phyloP scores from a whole-genome alignment of 2,113 vertebrate species.

The Nansenia antarctica region DNA sequence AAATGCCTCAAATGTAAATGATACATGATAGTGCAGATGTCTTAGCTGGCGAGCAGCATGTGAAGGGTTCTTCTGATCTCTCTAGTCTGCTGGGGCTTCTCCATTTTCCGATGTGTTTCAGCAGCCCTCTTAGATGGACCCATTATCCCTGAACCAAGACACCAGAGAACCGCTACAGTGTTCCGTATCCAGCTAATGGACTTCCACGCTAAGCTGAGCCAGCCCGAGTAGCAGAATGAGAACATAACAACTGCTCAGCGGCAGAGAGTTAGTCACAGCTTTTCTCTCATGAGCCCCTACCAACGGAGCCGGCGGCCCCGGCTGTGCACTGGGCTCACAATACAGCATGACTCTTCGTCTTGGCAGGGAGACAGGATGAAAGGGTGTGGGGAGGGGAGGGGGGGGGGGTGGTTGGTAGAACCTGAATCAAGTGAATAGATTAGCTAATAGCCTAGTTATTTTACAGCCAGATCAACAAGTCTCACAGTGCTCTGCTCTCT shows the following conservation, averaged over 20 bases:
- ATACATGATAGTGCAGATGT: too few species aligned
- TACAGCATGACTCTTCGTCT: constrained; percentile 23
- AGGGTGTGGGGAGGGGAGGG: neutral
- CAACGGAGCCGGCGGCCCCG: constrained; percentile 28
- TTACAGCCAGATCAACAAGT: neutral
- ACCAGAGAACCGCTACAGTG: constrained; percentile 20
- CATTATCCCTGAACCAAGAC: constrained; percentile 8
- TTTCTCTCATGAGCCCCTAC: neutral
- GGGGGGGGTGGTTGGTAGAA: constrained; percentile 1
- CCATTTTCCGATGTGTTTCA: too few species aligned
- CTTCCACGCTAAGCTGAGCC: constrained; percentile 41
- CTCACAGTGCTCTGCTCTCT: neutral
- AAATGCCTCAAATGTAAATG: too few species aligned
- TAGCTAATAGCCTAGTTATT: neutral
- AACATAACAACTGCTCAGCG: constrained; percentile 49
- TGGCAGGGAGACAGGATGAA: constrained; percentile 24
- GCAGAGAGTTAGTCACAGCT: constrained; percentile 30
- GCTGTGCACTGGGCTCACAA: constrained; percentile 5
- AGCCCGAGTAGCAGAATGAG: constrained; percentile 49
- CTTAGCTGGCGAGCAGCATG: too few species aligned
- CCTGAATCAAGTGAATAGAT: neutral
- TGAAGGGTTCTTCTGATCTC: too few species aligned
- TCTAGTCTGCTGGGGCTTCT: too few species aligned
- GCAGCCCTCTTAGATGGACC: neutral
- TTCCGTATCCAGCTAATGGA: constrained; percentile 39